Evolutionary conservation across 2,888 invertebrate genomes (phyloP), one percentile per base, ranked within the genome.

Genomic region (Agrotis ipsilon): DNA sequence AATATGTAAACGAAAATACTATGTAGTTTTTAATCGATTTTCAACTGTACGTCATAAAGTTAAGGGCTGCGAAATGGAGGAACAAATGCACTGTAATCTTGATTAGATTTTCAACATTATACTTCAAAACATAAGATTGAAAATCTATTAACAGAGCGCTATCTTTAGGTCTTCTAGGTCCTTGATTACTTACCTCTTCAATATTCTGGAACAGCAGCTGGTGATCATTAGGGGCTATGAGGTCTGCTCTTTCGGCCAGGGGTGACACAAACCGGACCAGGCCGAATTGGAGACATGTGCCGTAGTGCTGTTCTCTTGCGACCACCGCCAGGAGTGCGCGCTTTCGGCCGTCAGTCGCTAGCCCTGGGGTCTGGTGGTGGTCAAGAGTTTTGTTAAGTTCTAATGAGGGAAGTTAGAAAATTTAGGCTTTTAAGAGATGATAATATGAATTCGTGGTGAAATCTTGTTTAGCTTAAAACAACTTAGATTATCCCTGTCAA

Each of bases 201-300:
- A 98, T 97, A 92, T 98, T 98, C 94, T 98, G 98, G 92, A 98
- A 98, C 68, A 98, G 95, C 48, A 97, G 96, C 90, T 97, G 97
- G 92, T 98, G 98, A 89, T 98, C 98, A 64, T 97, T 96, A 1
- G 97, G 97, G 3, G 97, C 97, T 65, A 98, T 97, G 16, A 98
- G 96, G 88, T 98, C 98, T 62, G 97, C 97, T 71, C 98, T 96
- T 87, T 98, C 98, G 7, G 97, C 96, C 79, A 98, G 92, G 0
- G 98, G 98, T 0, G 97, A 97, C 58, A 98, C 97, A 91, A 98
- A 98, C 75, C 98, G 96, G 74, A 98, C 97, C 75, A 98, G 96
- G 5, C 98, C 98, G 87, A 98, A 98, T 87, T 98, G 98, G 67
- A 98, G 93, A 65, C 97, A 97, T 1, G 97, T 97, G 80, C 98